Conservation (phyloP, 1,140 invertebrate species). For the Theocolax elegans region DNA sequence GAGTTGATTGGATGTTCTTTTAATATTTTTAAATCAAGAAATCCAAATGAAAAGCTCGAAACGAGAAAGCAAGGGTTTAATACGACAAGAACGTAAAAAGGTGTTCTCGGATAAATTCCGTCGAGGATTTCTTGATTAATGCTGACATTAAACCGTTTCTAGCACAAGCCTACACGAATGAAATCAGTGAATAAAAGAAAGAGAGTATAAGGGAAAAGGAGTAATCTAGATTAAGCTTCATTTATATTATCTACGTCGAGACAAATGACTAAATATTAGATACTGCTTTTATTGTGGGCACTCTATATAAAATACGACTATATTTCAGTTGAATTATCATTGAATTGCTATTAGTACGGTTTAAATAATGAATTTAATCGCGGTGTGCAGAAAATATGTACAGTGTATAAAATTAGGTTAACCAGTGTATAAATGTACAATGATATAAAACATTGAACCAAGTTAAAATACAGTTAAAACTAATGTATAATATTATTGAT, state of each 20-base stretch:
- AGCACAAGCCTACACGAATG: background rate
- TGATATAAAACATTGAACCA: no score
- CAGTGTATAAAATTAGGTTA: no score
- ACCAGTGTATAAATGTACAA: no score
- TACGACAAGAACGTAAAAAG: background rate
- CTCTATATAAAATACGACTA: no score
- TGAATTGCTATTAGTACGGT: no score
- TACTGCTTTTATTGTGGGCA: no score
- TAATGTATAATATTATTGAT: no score
- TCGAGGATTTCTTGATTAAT: constrained; percentile 23
- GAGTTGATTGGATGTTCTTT: constrained; percentile 10
- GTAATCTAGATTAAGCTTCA: constrained; percentile 20
- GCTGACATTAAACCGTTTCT: constrained; percentile 34
- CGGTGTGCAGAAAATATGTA: no score
- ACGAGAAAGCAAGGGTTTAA: background rate
- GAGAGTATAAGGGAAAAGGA: background rate
- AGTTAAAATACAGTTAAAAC: no score
- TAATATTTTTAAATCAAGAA: constrained; percentile 9
- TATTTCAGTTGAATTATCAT: no score
- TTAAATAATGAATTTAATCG: no score
- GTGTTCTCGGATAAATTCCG: constrained; percentile 4
- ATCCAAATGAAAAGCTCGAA: background rate
- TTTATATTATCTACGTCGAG: constrained; percentile 3
- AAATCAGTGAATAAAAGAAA: background rate
- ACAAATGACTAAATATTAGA: background rate